Percentiles rank a stretch among this genome's conserved stretches.
These are phyloP conservation scores for Melieria picta DNA, from an alignment of 2,888 invertebrate genomes.

Conservation along the genomic window DNA sequence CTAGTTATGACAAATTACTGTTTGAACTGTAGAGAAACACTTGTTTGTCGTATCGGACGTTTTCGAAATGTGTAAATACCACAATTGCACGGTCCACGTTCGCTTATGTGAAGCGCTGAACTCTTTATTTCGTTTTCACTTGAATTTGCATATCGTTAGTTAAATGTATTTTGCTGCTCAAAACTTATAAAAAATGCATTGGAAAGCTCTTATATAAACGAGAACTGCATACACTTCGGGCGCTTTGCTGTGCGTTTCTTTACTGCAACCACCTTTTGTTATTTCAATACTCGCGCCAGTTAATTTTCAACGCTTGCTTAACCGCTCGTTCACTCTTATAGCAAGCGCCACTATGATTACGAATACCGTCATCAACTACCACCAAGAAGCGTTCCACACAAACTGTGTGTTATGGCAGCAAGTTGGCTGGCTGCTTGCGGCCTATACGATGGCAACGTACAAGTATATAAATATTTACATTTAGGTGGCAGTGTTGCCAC, in stretches of 20 bases:
- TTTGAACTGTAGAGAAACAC: not conserved
- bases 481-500: not conserved
- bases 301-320: not conserved
- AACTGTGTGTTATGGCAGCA: constrained; percentile 14
- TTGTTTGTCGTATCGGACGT: not conserved
- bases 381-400: constrained; percentile 25
- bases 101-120: too few species aligned
- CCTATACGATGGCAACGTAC: not conserved
- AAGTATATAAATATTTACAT: constrained; percentile 2
- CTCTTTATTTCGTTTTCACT: too few species aligned
- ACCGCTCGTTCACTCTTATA: too few species aligned
- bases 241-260: constrained; percentile 1
- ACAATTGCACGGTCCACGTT: too few species aligned
- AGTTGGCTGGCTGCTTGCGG: not conserved
- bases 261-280: constrained; percentile 9
- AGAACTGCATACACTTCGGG: too few species aligned
- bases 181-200: too few species aligned
- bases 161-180: not conserved
- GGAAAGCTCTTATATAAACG: too few species aligned
- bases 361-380: not conserved
- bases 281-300: not conserved
- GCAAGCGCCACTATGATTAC: too few species aligned
- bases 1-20: not conserved
- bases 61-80: too few species aligned
- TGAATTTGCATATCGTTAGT: not conserved